These are phyloP conservation scores for Cryptus armator DNA, from an alignment of 2,888 invertebrate species.

Conservation along the genomic window DNA sequence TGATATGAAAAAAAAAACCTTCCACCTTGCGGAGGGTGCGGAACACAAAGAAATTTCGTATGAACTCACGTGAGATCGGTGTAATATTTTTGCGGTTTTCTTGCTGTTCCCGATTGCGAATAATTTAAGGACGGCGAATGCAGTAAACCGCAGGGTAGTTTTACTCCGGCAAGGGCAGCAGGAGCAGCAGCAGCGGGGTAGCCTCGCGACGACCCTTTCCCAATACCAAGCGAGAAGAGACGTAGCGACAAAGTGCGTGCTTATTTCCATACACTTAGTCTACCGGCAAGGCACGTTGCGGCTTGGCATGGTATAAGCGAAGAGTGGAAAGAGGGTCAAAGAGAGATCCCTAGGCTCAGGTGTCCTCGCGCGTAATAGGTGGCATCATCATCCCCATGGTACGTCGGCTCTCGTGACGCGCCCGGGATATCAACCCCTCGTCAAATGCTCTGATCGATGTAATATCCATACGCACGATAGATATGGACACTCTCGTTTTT, in stretches of 20 bases:
- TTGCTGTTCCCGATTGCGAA: conserved; percentile 73
- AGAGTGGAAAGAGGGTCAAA: conserved; percentile 48
- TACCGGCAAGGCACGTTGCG: conserved; percentile 21
- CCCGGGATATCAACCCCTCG: conserved; percentile 72
- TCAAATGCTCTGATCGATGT: conserved; percentile 84
- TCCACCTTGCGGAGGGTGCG: neutral
- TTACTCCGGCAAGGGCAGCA: conserved; percentile 61
- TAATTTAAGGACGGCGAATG: conserved; percentile 80
- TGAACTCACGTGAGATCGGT: neutral
- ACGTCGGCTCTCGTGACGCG: conserved; percentile 41
- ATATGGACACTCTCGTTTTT: conserved; percentile 67
- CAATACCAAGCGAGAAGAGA: conserved; percentile 32
- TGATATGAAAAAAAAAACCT: neutral
- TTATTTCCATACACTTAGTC: conserved; percentile 79
- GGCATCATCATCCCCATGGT: conserved; percentile 78
- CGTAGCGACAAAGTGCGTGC: conserved; percentile 78
- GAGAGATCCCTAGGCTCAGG: conserved; percentile 78
- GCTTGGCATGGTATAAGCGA: conserved; percentile 57
- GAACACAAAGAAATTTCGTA: conserved; percentile 11
- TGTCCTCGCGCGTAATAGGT: conserved; percentile 82
- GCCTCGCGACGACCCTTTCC: conserved; percentile 12
- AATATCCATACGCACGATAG: conserved; percentile 78
- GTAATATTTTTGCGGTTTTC: conserved; percentile 83
- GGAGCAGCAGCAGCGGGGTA: conserved; percentile 6
- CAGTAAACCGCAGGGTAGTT: conserved; percentile 68